These are phyloP conservation scores for Periphyllus acericola DNA, from an alignment of 2,888 invertebrate species.

Conservation along the genomic window DNA sequence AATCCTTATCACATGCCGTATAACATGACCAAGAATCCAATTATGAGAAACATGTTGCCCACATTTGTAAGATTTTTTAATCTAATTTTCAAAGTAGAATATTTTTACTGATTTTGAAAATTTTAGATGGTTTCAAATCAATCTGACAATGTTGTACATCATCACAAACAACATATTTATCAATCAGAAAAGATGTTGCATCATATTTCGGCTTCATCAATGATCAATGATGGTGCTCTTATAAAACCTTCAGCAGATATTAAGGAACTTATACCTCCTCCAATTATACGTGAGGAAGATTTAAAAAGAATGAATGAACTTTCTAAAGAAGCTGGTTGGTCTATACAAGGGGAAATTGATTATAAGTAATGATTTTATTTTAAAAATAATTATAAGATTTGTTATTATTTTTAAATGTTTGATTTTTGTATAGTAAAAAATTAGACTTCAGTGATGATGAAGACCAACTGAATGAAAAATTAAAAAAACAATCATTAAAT, in stretches of 20 bases:
- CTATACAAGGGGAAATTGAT: constrained; percentile 91
- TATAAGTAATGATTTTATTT: constrained; percentile 75
- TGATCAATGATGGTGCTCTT: constrained; percentile 24
- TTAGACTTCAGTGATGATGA: constrained; percentile 95
- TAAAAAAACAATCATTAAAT: constrained; percentile 64
- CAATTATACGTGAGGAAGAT: constrained; percentile 93
- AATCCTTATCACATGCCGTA: constrained; percentile 63
- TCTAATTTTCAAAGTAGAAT: background rate
- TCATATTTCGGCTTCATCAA: constrained; percentile 34
- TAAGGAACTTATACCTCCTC: constrained; percentile 71
- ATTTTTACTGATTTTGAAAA: background rate
- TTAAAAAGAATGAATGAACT: constrained; percentile 92
- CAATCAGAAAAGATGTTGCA: constrained; percentile 42
- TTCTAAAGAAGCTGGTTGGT: constrained; percentile 90
- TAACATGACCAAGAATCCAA: constrained; percentile 68
- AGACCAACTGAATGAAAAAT: constrained; percentile 66
- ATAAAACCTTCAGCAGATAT: constrained; percentile 66
- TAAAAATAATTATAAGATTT: background rate
- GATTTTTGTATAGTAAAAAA: constrained; percentile 74
- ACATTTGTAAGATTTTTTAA: constrained; percentile 75
- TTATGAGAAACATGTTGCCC: constrained; percentile 78
- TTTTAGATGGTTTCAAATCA: constrained; percentile 55
- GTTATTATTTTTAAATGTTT: background rate
- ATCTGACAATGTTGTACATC: constrained; percentile 48
- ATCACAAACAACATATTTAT: constrained; percentile 53